Evolutionary conservation across 2,888 invertebrate genomes (phyloP).

Genomic region (Pantelozetes paolii): DNA sequence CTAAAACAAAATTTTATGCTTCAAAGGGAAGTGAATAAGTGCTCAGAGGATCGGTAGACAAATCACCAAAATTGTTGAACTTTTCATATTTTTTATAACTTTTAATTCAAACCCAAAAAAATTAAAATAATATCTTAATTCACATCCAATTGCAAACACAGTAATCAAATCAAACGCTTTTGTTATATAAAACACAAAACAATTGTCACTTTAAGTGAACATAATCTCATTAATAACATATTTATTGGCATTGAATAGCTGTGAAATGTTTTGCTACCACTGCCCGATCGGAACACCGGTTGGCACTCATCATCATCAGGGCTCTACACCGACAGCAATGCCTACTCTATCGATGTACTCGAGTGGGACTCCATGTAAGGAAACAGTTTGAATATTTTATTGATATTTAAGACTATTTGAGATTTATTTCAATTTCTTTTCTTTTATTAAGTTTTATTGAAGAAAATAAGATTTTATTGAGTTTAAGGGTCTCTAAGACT

Average conservation of each 20-base stretch:
- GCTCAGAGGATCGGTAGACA: slow-evolving; percentile 7
- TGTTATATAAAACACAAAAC: neutral
- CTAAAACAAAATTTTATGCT: slow-evolving; percentile 31
- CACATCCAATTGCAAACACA: no score
- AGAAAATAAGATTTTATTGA: neutral
- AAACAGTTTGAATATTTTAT: neutral
- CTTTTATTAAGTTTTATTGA: neutral
- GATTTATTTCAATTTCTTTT: neutral
- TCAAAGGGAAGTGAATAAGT: slow-evolving; percentile 24
- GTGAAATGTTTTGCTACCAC: slow-evolving; percentile 86
- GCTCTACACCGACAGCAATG: slow-evolving; percentile 15
- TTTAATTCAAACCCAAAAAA: neutral
- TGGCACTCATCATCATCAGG: slow-evolving; percentile 43
- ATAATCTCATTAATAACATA: neutral
- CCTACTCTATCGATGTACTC: slow-evolving; percentile 44
- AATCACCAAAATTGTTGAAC: neutral
- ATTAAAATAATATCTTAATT: no score
- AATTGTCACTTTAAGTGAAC: neutral
- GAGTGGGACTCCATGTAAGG: slow-evolving; percentile 46
- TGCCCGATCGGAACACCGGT: slow-evolving; percentile 61
- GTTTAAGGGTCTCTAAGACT: slow-evolving; percentile 7
- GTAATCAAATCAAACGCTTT: no score
- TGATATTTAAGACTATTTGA: neutral
- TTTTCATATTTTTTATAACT: neutral
- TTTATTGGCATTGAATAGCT: no score